Evolutionary conservation across 1,140 invertebrate genomes (phyloP).

Genomic region (Ceratosolen solmsi): DNA sequence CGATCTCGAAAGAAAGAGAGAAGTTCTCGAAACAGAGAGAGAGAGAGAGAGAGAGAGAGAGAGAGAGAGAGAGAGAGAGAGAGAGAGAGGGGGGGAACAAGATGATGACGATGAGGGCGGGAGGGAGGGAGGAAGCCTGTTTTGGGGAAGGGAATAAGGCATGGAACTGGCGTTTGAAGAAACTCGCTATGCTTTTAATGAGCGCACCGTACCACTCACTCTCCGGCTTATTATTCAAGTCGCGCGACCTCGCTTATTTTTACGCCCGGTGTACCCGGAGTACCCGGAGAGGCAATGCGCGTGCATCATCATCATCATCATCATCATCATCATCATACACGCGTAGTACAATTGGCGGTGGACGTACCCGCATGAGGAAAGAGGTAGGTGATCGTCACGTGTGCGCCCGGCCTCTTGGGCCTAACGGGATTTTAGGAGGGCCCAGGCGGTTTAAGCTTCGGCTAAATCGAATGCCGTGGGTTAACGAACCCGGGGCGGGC

Average conservation of each 20-base stretch:
- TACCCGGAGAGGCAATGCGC: neutral
- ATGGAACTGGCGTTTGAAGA: neutral
- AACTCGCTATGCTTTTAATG: neutral
- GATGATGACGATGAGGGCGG: neutral
- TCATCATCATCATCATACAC: too few relatives aligned
- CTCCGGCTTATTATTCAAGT: neutral
- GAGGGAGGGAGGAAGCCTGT: too few relatives aligned
- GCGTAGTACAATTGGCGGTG: neutral
- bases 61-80: too few relatives aligned
- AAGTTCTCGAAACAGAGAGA: too few relatives aligned
- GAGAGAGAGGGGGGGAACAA: too few relatives aligned
- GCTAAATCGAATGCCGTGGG: neutral
- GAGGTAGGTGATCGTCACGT: conserved; percentile 60
- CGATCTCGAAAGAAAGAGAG: too few relatives aligned
- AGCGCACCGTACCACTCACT: too few relatives aligned
- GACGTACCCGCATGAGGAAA: conserved; percentile 63
- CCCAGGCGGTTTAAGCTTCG: conserved; percentile 35
- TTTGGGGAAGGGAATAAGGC: neutral
- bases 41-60: too few relatives aligned
- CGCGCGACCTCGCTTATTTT: neutral
- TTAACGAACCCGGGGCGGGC: neutral
- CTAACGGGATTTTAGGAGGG: conserved; percentile 71
- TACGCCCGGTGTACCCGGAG: neutral
- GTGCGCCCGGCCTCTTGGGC: conserved; percentile 55
- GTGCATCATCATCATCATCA: too few relatives aligned